Evolutionary conservation across 2,113 vertebrate species (phyloP), one percentile per base, ranked within the genome.

Genomic region (Argyrosomus japonicus): DNA sequence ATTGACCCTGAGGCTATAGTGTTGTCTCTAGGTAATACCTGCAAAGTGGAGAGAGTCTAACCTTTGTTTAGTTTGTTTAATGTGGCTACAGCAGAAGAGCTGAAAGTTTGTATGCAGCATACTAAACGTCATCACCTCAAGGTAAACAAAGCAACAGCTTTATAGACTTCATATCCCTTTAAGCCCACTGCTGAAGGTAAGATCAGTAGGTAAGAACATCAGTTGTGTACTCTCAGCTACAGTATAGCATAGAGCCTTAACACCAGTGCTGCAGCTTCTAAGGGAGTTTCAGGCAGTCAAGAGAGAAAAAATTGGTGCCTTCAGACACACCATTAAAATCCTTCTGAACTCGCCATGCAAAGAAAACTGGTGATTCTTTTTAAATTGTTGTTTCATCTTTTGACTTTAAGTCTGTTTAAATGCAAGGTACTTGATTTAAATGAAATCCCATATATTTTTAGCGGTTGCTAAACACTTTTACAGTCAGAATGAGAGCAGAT

Each of bases 141-240:
- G 79, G 75, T 71, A 81, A 79, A 51, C 8, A 87, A 85, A 71
- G 25, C 56, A 79, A 17, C 1, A 54, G 58, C 78, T 75, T 76
- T 78, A n/a, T 56, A 74, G 63, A 53, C 69, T 84, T 43, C 21
- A 15, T 70, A 61, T 77, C 29, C 54, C 74, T 81, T 51, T 69
- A 78, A 78, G 60, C 58, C 64, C 12, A 27, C 47, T 36, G 64
- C 79, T 75, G 57, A 88, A 67, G 73, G 78, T 75, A 54, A 84
- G 85, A 84, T 80, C 80, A 91, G 82, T 51, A 25, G 60, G 86
- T 74, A 56, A 50, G 70, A 65, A 62, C 74, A 81, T 81, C 77
- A 85, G 82, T 85, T 78, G 84, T 27, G 19, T 65, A 51, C 2
- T 56, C 48, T 70, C 54, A 72, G 45, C 67, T 25, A 8, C 32